These are phyloP conservation scores for Homarus gammarus DNA, from an alignment of 2,888 invertebrate genomes.

Conservation along the genomic window DNA sequence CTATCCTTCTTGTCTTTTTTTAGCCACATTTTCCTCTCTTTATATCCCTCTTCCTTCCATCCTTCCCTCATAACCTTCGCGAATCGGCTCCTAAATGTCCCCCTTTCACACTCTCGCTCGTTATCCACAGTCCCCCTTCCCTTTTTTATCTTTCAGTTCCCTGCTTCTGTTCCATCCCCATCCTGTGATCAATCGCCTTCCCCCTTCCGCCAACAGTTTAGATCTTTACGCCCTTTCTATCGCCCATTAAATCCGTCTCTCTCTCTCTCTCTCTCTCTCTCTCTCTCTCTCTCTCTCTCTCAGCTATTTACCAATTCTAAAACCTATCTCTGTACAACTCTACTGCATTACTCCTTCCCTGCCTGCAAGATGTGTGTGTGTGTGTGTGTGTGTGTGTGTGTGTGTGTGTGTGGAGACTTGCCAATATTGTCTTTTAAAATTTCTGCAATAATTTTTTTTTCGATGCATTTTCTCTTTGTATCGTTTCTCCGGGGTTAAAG, in stretches of 20 bases:
- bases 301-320: slow-evolving; percentile 50
- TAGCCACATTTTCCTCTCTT: slow-evolving; percentile 15
- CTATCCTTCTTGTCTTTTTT: slow-evolving; percentile 2
- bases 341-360: background rate
- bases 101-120: slow-evolving; percentile 46
- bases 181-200: slow-evolving; percentile 45
- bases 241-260: slow-evolving; percentile 42
- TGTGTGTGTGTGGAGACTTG: slow-evolving; percentile 14
- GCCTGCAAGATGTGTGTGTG: background rate
- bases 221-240: slow-evolving; percentile 38
- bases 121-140: slow-evolving; percentile 20
- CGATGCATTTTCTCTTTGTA: no score
- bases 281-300: slow-evolving; percentile 16
- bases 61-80: slow-evolving; percentile 23
- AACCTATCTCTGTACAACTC: slow-evolving; percentile 13
- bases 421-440: no score
- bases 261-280: background rate
- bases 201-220: slow-evolving; percentile 33
- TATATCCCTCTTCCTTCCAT: slow-evolving; percentile 35
- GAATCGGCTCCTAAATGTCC: slow-evolving; percentile 30
- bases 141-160: slow-evolving; percentile 35
- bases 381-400: background rate
- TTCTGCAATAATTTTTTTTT: no score
- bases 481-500: no score
- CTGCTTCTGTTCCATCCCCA: slow-evolving; percentile 39